These are phyloP conservation scores for Eptesicus fuscus DNA, from an alignment of 2,113 vertebrate species.

Conservation along the genomic window DNA sequence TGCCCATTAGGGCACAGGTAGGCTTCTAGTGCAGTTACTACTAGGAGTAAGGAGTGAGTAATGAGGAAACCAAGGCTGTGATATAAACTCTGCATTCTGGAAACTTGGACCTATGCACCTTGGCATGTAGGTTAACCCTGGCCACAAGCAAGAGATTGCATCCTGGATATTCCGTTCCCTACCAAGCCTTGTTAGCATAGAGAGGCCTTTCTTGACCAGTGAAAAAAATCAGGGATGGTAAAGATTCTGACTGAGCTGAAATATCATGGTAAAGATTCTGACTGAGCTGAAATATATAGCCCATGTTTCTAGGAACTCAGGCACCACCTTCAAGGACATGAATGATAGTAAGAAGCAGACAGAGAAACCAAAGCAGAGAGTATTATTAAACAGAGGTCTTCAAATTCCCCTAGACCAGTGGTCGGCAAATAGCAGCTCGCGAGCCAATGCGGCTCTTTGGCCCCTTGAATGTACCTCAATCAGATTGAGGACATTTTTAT, in stretches of 20 bases:
- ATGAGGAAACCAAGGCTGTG: neutral
- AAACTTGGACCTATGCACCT: neutral
- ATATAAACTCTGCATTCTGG: neutral
- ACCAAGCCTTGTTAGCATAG: neutral
- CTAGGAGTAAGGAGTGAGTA: neutral
- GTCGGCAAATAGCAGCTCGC: no score
- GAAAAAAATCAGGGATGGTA: neutral
- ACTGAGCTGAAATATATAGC: neutral
- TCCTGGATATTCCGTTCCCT: neutral
- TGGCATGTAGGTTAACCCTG: neutral
- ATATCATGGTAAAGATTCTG: neutral
- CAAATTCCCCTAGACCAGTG: neutral
- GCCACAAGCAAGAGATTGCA: neutral
- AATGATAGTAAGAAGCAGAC: neutral
- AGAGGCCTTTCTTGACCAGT: neutral
- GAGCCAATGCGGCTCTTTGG: no score
- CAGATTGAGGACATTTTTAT: no score
- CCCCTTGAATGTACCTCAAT: no score
- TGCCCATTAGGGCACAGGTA: neutral
- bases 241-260: neutral
- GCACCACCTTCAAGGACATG: conserved; percentile 50
- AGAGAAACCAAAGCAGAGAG: conserved; percentile 19
- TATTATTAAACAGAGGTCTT: neutral
- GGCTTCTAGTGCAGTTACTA: neutral
- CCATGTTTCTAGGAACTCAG: neutral